Evolutionary conservation across 2,797 vertebrate species (phyloP).

Genomic region (Sebastes oblongus): DNA sequence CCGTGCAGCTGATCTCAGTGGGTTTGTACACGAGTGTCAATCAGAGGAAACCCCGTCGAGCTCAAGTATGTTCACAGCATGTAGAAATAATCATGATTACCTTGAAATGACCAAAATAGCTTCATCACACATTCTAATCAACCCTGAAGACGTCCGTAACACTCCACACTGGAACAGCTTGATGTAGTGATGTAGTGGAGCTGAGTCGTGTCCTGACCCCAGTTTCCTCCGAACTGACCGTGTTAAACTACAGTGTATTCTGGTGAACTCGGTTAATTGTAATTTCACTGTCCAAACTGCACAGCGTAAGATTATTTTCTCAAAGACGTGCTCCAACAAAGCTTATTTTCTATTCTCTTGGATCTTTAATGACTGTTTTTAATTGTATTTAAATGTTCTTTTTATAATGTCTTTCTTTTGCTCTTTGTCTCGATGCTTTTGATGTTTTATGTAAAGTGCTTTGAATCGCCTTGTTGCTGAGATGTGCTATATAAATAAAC

Average conservation of each 20-base stretch:
- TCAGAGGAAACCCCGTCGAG: not conserved
- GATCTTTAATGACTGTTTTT: too few species aligned
- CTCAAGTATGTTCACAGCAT: constrained; percentile 15
- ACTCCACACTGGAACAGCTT: not conserved
- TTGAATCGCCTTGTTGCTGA: too few species aligned
- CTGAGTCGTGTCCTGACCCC: not conserved
- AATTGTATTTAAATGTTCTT: too few species aligned
- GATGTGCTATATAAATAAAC: too few species aligned
- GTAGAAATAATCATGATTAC: constrained; percentile 18
- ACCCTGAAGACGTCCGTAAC: not conserved
- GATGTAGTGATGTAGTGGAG: not conserved
- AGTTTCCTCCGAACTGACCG: too few species aligned
- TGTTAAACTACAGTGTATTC: too few species aligned
- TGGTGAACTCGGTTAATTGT: too few species aligned
- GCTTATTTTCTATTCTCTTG: not conserved
- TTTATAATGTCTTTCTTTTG: too few species aligned
- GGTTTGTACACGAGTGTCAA: not conserved
- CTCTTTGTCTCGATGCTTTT: too few species aligned
- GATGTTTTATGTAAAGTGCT: not conserved
- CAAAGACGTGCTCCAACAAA: constrained; percentile 10
- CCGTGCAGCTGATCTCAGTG: not conserved
- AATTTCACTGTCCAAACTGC: too few species aligned
- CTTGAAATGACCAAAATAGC: constrained; percentile 23
- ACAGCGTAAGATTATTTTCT: not conserved
- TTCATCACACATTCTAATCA: constrained; percentile 31